These are phyloP conservation scores for Ameiurus melas DNA, from an alignment of 2,113 vertebrate species.

Conservation along the genomic window DNA sequence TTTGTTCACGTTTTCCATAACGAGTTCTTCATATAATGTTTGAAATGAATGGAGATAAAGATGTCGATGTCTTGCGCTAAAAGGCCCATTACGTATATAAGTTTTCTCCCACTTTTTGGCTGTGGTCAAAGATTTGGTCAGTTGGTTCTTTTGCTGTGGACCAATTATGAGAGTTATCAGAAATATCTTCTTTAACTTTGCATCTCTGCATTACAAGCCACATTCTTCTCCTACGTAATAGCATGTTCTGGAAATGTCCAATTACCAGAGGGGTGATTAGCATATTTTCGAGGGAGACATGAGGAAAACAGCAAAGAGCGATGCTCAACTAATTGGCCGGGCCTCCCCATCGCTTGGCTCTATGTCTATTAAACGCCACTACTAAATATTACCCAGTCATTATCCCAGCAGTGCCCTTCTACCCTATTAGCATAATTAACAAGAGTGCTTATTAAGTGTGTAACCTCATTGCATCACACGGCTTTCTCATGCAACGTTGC, in stretches of 20 bases:
- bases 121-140: not conserved
- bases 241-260: not conserved
- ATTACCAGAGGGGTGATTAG: not conserved
- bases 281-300: not conserved
- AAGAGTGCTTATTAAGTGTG: slow-evolving; percentile 51
- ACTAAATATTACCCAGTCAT: slow-evolving; percentile 49
- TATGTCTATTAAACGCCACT: slow-evolving; percentile 37
- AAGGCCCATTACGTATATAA: not conserved
- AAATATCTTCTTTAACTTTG: not conserved
- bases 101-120: not conserved
- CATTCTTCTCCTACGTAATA: not conserved
- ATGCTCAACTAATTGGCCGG: slow-evolving; percentile 40
- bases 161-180: not conserved
- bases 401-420: slow-evolving; percentile 41
- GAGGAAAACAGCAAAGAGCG: slow-evolving; percentile 13
- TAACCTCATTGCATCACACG: slow-evolving; percentile 36
- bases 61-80: not conserved
- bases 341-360: slow-evolving; percentile 27
- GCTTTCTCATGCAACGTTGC: slow-evolving; percentile 33
- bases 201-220: not conserved
- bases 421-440: slow-evolving; percentile 53
- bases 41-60: not conserved
- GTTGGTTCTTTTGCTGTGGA: not conserved
- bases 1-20: not conserved
- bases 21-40: not conserved